Conservation (phyloP, 2,113 vertebrate genomes). For the Oceanodroma tethys region DNA sequence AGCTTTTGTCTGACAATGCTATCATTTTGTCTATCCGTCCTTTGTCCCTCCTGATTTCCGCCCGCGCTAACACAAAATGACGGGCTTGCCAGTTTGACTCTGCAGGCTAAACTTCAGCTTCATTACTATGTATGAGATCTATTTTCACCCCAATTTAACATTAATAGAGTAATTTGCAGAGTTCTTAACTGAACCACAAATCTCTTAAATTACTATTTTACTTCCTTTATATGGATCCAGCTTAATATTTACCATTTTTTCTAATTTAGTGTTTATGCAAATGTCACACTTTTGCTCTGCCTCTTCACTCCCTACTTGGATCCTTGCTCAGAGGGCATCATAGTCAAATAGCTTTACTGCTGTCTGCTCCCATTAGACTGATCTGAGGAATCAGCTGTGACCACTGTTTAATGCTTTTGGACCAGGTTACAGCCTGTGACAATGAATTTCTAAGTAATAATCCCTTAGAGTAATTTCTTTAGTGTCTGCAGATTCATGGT, state of each 20-base stretch:
- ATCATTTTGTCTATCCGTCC: neutral
- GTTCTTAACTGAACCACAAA: constrained; percentile 16
- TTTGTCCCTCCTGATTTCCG: neutral
- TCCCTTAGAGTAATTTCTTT: neutral
- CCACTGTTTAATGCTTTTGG: neutral
- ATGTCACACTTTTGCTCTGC: neutral
- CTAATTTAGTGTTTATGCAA: neutral
- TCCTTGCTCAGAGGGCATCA: neutral
- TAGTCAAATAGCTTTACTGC: neutral
- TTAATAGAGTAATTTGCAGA: constrained; percentile 52
- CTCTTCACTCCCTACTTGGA: neutral
- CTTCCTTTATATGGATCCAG: neutral
- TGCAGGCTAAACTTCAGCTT: constrained; percentile 38
- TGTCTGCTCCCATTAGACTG: neutral
- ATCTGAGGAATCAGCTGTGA: neutral
- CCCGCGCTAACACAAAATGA: neutral
- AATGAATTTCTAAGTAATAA: neutral
- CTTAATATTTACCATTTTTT: neutral
- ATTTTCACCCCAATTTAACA: constrained; percentile 57
- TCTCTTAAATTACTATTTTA: constrained; percentile 29
- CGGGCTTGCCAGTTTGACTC: neutral
- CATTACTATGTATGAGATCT: constrained; percentile 52
- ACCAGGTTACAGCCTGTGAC: neutral
- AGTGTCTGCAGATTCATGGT: neutral
- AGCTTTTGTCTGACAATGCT: neutral